Evolutionary conservation across 2,888 invertebrate genomes (phyloP).

Genomic region (Pterostichus madidus): DNA sequence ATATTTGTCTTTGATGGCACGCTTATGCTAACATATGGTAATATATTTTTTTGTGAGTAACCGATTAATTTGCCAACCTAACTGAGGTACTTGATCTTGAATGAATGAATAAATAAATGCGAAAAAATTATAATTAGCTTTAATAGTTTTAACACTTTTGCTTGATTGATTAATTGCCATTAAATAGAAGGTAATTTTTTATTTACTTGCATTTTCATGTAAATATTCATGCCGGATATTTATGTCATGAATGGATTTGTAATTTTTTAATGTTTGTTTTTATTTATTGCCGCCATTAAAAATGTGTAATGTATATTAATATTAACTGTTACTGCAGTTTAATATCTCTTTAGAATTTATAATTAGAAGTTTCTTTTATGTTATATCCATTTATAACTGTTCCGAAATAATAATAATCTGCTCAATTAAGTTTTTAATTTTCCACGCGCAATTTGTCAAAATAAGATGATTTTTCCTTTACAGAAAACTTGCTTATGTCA

Average conservation of each 20-base stretch:
- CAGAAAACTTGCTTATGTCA: too few species aligned
- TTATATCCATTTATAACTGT: conserved; percentile 18
- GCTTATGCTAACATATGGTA: conserved; percentile 75
- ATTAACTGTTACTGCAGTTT: conserved; percentile 1
- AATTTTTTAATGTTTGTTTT: conserved; percentile 41
- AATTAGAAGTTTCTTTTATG: conserved; percentile 25
- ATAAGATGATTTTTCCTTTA: too few species aligned
- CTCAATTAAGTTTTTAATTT: too few species aligned
- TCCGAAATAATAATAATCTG: too few species aligned
- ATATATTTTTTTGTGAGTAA: conserved; percentile 68
- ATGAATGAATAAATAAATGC: conserved; percentile 59
- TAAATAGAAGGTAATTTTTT: conserved; percentile 46
- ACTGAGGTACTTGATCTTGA: conserved; percentile 55
- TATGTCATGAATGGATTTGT: conserved; percentile 38
- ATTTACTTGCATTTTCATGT: conserved; percentile 48
- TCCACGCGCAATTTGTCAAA: too few species aligned
- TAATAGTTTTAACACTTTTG: conserved; percentile 61
- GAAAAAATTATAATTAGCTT: conserved; percentile 63
- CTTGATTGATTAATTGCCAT: conserved; percentile 57
- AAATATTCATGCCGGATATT: conserved; percentile 43
- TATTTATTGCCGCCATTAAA: conserved; percentile 47
- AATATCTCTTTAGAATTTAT: conserved; percentile 21
- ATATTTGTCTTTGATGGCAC: conserved; percentile 68
- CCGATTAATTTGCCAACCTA: conserved; percentile 52
- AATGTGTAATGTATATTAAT: conserved; percentile 38